Conservation (phyloP, 2,888 invertebrate genomes). For the Hyposoter dolosus region DNA sequence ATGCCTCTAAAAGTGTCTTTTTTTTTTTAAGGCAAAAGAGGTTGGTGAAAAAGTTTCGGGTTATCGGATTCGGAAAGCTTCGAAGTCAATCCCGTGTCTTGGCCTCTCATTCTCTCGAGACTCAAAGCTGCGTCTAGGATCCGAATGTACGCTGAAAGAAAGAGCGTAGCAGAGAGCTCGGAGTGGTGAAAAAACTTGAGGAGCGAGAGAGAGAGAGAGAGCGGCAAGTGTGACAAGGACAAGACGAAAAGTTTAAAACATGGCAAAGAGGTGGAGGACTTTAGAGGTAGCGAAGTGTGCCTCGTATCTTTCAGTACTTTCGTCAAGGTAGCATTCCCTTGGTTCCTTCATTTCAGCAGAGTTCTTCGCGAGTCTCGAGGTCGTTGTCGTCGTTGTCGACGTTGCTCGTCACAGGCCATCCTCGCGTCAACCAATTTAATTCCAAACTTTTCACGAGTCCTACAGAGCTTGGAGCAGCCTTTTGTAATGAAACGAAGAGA, state of each 20-base stretch:
- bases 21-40: not conserved
- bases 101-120: slow-evolving; percentile 18
- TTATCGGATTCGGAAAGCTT: slow-evolving; percentile 65
- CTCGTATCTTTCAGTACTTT: slow-evolving; percentile 52
- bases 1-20: slow-evolving; percentile 50
- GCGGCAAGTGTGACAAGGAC: slow-evolving; percentile 59
- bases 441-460: slow-evolving; percentile 76
- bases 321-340: slow-evolving; percentile 26
- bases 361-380: slow-evolving; percentile 18
- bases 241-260: slow-evolving; percentile 74
- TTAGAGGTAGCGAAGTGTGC: slow-evolving; percentile 37
- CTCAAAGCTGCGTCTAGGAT: slow-evolving; percentile 23
- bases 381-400: slow-evolving; percentile 20
- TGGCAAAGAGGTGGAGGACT: slow-evolving; percentile 64
- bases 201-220: not conserved
- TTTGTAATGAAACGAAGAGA: slow-evolving; percentile 42
- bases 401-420: slow-evolving; percentile 68
- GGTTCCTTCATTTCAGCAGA: slow-evolving; percentile 43
- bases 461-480: slow-evolving; percentile 61
- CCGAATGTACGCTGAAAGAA: slow-evolving; percentile 42
- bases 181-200: slow-evolving; percentile 45
- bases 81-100: slow-evolving; percentile 61
- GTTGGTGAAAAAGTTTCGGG: slow-evolving; percentile 53
- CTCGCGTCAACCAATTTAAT: slow-evolving; percentile 75
- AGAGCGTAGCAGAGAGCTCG: slow-evolving; percentile 49